Base-by-base conservation (phyloP, 2,113 vertebrate species). In the Oncorhynchus keta region DNA sequence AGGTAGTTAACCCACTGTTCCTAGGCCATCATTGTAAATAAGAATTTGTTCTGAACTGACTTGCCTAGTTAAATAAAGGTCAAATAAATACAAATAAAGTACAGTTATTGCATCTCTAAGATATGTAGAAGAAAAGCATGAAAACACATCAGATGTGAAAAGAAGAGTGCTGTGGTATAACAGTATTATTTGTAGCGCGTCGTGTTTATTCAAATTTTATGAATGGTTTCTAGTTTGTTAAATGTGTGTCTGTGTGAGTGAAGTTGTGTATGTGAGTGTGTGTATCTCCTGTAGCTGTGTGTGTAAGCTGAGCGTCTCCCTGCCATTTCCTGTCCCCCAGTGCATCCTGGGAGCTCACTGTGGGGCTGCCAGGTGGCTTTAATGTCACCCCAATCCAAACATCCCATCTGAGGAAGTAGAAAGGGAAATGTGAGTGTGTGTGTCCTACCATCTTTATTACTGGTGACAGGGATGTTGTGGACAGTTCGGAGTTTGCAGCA, bases 401-500 rank as follows among this genome's bases (percentile, higher is more conserved):
- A 87, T 88, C 89, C 78, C 80, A 79, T 57, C 30, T 70, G 79
- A 26, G 26, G 72, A n/a, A 39, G 72, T 66, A n/a, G 20, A 35
- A 24, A 24, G 35, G 2, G 3, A 45, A 39, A 65, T 59, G 67
- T n/a, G 35, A 18, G 35, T 79, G 72, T 65, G 70, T 67, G 14
- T 49, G 39, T 11, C 39, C 93, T 90, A 98, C 98, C 97, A 0
- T 99, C 98, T 92, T 99, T 99, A 91, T 98, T 97, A 88, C 95
- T 97, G 89, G 97, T 99, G 89, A 99, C 96, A 0, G 98, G 98
- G 89, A 99, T 97, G 90, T 97, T 99, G 93, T 99, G 98, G 77
- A 99, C 96, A 0, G 98, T 99, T 81, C 97, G 92, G 13, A 99
- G 93, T 89, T 99, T 99, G 92, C 99, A 97, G 87, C 98, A 99